phyloP scores from a whole-genome alignment of 2,888 invertebrate species.

The Cremastobaeus sp. region DNA sequence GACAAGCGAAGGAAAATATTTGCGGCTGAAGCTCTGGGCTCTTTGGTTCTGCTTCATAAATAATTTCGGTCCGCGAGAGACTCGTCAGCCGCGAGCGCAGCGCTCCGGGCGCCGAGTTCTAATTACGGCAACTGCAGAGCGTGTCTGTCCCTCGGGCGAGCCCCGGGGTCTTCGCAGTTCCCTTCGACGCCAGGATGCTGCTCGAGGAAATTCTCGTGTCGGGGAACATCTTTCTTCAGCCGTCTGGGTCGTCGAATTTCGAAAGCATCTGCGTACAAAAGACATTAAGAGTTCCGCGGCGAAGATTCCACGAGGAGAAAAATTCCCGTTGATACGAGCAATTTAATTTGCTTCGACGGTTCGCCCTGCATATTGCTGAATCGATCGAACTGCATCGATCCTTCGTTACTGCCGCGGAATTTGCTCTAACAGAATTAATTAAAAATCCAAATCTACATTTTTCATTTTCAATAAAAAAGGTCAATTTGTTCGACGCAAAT shows the following conservation, averaged over 20 bases:
- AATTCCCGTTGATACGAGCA: neutral
- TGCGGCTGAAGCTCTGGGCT: slow-evolving; percentile 74
- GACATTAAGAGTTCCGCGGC: slow-evolving; percentile 36
- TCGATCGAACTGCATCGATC: slow-evolving; percentile 16
- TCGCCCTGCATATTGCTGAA: slow-evolving; percentile 25
- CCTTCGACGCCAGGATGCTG: slow-evolving; percentile 53
- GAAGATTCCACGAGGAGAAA: neutral
- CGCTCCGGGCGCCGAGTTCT: slow-evolving; percentile 76
- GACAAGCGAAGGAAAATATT: slow-evolving; percentile 74
- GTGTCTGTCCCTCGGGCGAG: slow-evolving; percentile 70
- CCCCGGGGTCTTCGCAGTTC: slow-evolving; percentile 70
- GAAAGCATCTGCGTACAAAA: slow-evolving; percentile 41
- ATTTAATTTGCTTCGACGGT: slow-evolving; percentile 30
- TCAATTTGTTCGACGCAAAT: too few species aligned
- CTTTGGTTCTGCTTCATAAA: slow-evolving; percentile 75
- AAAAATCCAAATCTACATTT: too few species aligned
- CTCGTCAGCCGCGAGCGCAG: slow-evolving; percentile 74
- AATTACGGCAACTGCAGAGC: slow-evolving; percentile 77
- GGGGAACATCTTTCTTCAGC: slow-evolving; percentile 61
- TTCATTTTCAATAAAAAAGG: too few species aligned
- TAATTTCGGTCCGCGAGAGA: slow-evolving; percentile 76
- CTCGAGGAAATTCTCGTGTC: slow-evolving; percentile 57
- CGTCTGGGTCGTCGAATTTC: slow-evolving; percentile 41
- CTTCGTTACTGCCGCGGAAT: slow-evolving; percentile 4
- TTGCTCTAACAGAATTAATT: too few species aligned